Evolutionary conservation across 2,797 vertebrate species (phyloP).

Genomic region (Hylomyscus alleni): DNA sequence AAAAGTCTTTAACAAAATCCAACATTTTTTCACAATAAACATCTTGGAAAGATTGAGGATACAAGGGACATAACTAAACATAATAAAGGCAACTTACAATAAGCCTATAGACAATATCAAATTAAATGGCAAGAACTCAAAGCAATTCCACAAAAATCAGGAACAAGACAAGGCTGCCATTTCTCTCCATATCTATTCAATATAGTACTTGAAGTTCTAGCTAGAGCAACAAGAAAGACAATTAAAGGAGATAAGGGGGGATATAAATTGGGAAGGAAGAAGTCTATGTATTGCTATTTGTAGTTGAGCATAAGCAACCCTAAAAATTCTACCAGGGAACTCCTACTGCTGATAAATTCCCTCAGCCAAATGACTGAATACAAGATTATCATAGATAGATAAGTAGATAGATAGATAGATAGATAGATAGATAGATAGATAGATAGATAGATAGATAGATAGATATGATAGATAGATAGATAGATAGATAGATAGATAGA

Average conservation of each 20-base stretch:
- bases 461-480: too few relatives aligned
- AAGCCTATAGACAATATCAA: neutral
- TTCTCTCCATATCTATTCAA: neutral
- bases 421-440: too few relatives aligned
- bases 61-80: neutral
- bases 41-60: neutral
- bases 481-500: too few relatives aligned
- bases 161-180: neutral
- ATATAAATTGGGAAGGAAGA: neutral
- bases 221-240: neutral
- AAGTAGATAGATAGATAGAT: too few relatives aligned
- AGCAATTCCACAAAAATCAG: neutral
- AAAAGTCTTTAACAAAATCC: neutral
- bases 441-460: too few relatives aligned
- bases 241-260: neutral
- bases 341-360: neutral
- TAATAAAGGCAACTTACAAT: neutral
- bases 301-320: neutral
- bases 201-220: neutral
- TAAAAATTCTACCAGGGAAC: neutral
- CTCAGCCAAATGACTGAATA: neutral
- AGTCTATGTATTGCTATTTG: neutral
- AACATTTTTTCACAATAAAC: neutral
- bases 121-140: neutral
- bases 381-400: neutral